Conservation (phyloP, 2,113 vertebrate genomes). For the Copsychus sechellarum region DNA sequence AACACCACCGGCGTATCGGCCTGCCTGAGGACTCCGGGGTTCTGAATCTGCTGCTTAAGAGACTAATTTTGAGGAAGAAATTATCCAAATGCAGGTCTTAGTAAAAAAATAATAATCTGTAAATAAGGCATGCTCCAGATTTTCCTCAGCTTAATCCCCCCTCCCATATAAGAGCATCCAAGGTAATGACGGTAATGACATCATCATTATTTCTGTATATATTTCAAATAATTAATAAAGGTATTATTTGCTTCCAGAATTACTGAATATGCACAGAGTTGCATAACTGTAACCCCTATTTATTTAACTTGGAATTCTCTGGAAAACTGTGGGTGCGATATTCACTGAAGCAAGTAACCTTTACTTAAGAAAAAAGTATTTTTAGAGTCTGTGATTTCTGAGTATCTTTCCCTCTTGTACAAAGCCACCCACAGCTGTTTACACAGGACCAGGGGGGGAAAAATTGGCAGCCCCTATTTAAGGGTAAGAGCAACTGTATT, state of each 20-base stretch:
- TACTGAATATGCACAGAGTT: neutral
- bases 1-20: rapidly evolving
- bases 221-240: neutral
- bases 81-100: rapidly evolving
- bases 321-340: neutral
- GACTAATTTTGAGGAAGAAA: neutral
- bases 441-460: neutral
- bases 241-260: neutral
- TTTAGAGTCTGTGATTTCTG: neutral
- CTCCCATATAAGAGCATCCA: neutral
- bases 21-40: rapidly evolving
- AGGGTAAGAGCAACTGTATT: neutral
- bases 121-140: neutral
- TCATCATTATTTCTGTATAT: neutral
- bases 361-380: neutral
- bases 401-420: neutral
- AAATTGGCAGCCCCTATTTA: neutral
- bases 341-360: neutral
- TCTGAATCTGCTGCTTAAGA: neutral
- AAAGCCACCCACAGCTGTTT: neutral
- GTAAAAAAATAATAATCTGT: neutral
- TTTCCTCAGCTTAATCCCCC: neutral
- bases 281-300: neutral
- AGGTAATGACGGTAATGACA: neutral
- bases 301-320: neutral